Conservation (phyloP, 2,888 invertebrate species). For the Podotricha telesiphe region DNA sequence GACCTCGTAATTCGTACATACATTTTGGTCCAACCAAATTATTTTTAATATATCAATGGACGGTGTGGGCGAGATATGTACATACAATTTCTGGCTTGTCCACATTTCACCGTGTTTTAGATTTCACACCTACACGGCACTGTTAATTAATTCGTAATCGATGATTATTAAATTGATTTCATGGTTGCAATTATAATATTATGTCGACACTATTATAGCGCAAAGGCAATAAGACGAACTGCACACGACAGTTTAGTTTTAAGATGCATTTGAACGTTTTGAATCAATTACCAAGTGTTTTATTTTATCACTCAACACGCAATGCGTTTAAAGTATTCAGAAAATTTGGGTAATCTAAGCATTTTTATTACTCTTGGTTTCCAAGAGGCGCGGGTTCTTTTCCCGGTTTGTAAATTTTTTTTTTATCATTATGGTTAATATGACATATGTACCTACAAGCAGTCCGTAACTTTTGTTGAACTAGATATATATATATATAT, state of each 20-base stretch:
- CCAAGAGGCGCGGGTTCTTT: too few relatives aligned
- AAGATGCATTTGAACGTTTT: too few relatives aligned
- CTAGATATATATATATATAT: too few relatives aligned
- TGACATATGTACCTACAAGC: too few relatives aligned
- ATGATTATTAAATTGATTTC: constrained; percentile 25
- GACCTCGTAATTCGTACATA: constrained; percentile 20
- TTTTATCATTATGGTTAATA: too few relatives aligned
- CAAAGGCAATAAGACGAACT: background rate
- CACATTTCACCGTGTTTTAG: constrained; percentile 43
- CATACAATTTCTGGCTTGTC: constrained; percentile 44
- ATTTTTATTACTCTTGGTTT: too few relatives aligned
- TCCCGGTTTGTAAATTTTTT: too few relatives aligned
- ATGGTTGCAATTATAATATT: constrained; percentile 11
- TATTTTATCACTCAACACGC: too few relatives aligned
- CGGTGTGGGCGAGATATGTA: constrained; percentile 43
- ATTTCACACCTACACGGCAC: constrained; percentile 47
- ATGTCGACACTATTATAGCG: constrained; percentile 5
- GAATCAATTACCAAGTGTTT: too few relatives aligned
- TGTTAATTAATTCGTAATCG: constrained; percentile 31
- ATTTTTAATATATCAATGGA: constrained; percentile 40
- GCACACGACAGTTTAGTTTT: background rate
- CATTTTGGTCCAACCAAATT: constrained; percentile 30
- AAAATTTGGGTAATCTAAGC: too few relatives aligned
- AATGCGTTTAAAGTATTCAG: too few relatives aligned
- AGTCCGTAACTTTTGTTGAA: too few relatives aligned